Conservation (phyloP, 2,888 invertebrate genomes). For the Stenichneumon culpator region DNA sequence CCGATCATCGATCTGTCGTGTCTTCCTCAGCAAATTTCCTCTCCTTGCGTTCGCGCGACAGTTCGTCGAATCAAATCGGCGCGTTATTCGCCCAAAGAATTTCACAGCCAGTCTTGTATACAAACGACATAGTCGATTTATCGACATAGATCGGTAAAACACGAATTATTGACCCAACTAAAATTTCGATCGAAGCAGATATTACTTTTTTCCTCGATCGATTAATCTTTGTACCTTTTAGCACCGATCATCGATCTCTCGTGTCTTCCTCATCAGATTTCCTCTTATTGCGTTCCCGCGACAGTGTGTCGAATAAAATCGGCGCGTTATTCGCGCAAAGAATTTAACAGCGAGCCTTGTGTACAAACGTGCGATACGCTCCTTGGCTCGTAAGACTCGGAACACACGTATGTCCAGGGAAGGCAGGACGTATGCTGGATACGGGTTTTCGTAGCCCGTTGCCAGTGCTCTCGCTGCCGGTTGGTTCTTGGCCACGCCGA, state of each 20-base stretch:
- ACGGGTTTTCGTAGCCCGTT: slow-evolving; percentile 61
- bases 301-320: too few species aligned
- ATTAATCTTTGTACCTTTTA: background rate
- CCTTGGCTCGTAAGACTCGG: background rate
- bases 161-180: too few species aligned
- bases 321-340: background rate
- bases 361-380: background rate
- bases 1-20: too few species aligned
- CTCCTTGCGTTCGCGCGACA: too few species aligned
- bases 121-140: too few species aligned
- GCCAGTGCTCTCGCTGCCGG: slow-evolving; percentile 11
- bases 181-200: too few species aligned
- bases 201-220: background rate
- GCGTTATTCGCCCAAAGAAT: background rate
- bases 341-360: background rate
- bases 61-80: too few species aligned
- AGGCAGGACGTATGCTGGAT: slow-evolving; percentile 46
- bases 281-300: too few species aligned
- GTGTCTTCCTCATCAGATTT: too few species aligned
- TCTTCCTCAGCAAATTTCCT: too few species aligned
- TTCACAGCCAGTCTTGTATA: background rate
- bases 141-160: too few species aligned
- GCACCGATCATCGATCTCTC: too few species aligned
- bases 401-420: slow-evolving; percentile 13
- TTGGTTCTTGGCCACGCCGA: slow-evolving; percentile 31